Evolutionary conservation across 2,888 invertebrate species (phyloP), one percentile per base, ranked within the genome.

Genomic region (Nezara viridula): DNA sequence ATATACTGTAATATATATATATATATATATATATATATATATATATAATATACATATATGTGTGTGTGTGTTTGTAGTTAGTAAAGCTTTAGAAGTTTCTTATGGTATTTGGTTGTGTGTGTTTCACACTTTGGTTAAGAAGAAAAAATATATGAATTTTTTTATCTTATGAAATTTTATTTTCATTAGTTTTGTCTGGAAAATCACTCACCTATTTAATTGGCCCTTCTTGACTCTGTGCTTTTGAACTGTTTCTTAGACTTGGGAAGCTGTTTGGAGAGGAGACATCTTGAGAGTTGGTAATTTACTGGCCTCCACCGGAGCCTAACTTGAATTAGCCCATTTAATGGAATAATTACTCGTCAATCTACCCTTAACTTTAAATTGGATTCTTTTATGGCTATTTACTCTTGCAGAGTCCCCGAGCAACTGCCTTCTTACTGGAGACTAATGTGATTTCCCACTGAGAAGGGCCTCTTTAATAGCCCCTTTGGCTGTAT

Each of bases 371-470:
- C 86, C 37, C 55, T 86, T 86, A 86, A 86, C 37, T 86, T 55
- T 86, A 55, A 86, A 86, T 86, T 86, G 86, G 86, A 86, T 86
- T 86, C 86, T 86, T 86, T 86, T 86, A 86, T 86, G 86, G 86
- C 37, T 86, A 52, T 55, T 55, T 55, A 86, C 37, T 32, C 40
- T 40, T 37, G 66, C 19, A 60, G 27, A 60, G 60, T 27, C 4
- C 27, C 60, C 14, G 60, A 37, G 32, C 19, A 73, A 73, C 32
- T 32, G 66, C 10, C 66, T 73, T 21, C 32, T 73, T 73, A 73
- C 66, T 73, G 66, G 66, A 73, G 66, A 73, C 66, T 73, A 73
- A 73, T 73, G 66, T 73, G 19, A 37, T 73, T 73, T 14, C 37
- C 66, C 6, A 10, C 66, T 73, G 32, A 9, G 19, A 37, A 73